Base-by-base conservation (phyloP, 1,140 invertebrate species). In the Zaprionus camerounensis region DNA sequence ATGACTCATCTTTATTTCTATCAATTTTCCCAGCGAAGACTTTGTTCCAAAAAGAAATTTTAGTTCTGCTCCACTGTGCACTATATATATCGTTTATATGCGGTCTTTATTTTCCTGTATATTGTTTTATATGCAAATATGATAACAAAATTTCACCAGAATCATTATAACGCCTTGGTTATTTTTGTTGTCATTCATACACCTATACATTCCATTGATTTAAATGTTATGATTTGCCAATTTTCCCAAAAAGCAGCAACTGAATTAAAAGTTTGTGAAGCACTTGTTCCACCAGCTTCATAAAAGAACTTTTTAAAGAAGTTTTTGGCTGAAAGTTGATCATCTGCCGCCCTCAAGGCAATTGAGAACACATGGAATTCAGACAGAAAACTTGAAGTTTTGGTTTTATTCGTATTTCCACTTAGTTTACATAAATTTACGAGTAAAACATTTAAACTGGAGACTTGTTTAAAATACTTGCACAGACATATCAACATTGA, bases 401-500 rank as follows among this genome's bases (percentile, higher is more conserved):
- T 73, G 51, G 41, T 78, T 71, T 41, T 41, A 76, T 56, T 78
- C 36, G 26, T 59, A 74, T 62, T 65, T 64, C 49, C 44, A 44
- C 57, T 81, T 71, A 75, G 51, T 46, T 53, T 51, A 44, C 69
- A 58, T 70, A 77, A 59, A 77, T 64, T 67, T 44, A 67, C 65
- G 55, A 67, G 65, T 67, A 67, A 68, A 81, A 84, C 82, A 78
- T 71, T 84, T 28, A 71, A 84, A 81, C 70, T 49, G 62, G 65
- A 65, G 77, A 83, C 75, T 66, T 65, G 57, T 84, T 63, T 74
- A 66, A 62, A 68, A 63, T 55, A 68, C 57, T 72, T 76, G 80
- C 76, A 82, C 72, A 70, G 58, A 75, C 78, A 80, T 69, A 81
- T 80, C 68, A 81, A 81, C 79, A 82, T 46, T 76, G 38, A 78